Conservation (phyloP, 2,888 invertebrate genomes). For the Coenonympha arcania region DNA sequence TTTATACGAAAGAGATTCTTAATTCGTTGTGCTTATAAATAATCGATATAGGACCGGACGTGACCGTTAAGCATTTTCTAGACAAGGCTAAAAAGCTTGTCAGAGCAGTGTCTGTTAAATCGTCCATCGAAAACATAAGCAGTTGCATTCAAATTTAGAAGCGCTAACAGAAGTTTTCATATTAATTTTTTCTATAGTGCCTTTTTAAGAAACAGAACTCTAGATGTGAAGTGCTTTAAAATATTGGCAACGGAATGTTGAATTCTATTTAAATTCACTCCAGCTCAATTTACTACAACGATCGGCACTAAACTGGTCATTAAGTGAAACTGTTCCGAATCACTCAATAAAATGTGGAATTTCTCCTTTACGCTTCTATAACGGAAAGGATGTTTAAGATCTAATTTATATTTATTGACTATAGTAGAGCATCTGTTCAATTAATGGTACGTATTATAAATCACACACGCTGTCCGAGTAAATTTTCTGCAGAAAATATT, state of each 20-base stretch:
- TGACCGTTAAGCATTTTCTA: background rate
- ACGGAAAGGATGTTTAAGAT: no score
- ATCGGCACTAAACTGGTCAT: constrained; percentile 2
- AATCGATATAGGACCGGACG: background rate
- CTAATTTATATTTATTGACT: no score
- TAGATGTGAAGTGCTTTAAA: no score
- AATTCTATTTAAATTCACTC: background rate
- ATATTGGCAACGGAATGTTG: background rate
- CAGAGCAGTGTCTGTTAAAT: background rate
- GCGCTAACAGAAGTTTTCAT: background rate
- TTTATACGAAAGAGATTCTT: background rate
- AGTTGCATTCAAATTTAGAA: background rate
- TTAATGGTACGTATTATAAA: no score
- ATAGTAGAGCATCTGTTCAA: no score
- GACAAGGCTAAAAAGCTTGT: background rate
- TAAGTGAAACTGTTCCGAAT: constrained; percentile 2
- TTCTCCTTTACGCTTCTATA: no score
- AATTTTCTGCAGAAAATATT: no score
- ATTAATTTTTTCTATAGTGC: no score
- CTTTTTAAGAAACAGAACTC: no score
- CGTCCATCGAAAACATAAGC: background rate
- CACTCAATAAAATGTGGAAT: background rate
- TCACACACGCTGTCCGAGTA: no score
- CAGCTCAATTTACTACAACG: constrained; percentile 1
- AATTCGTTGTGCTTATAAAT: background rate